Evolutionary conservation across 2,888 invertebrate genomes (phyloP), one percentile per base, ranked within the genome.

Genomic region (Eristalis arbustorum): DNA sequence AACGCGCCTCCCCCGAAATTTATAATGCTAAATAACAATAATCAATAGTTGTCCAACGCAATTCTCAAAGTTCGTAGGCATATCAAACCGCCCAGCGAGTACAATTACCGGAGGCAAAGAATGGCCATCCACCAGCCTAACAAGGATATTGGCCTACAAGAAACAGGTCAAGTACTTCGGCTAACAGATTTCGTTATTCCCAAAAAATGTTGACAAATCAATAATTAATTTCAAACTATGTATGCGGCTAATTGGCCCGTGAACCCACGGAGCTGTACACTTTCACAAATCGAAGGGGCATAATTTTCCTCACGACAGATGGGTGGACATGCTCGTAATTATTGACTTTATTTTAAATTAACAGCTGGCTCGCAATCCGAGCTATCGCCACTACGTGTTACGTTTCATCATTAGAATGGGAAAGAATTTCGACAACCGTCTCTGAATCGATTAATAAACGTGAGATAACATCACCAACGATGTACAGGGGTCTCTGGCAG

Each of bases 251-350:
- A 49, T 49, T 49, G 49, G 49, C 8, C 49, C 49, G n/a, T 18
- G 49, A 49, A 49, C n/a, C 18, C 8, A 49, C 18, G 49, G 1
- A 8, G 49, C 49, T 18, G 49, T 49, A 8, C 18, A 49, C n/a
- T 25, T 8, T 11, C 40, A 25, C 14, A 28, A 25, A 3, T 66
- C 8, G n/a, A 68, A 23, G 37, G 31, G 3, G 37, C 79, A 84
- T 80, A 79, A 75, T 80, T 75, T 82, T 18, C 22, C 22, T 5
- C 25, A 67, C n/a, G 49, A 18, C 8, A 18, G 42, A 18, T 2
- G 49, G 49, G 18, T 18, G 18, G 49, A 18, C 49, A 8, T n/a
- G 18, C 18, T 49, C 18, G 18, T 18, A 49, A 18, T 18, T 18
- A 49, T 49, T 18, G 18, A n/a, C n/a, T n/a, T 49, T 49, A 18